Base-by-base conservation (phyloP, 2,113 vertebrate species). In the Tupaia tana region DNA sequence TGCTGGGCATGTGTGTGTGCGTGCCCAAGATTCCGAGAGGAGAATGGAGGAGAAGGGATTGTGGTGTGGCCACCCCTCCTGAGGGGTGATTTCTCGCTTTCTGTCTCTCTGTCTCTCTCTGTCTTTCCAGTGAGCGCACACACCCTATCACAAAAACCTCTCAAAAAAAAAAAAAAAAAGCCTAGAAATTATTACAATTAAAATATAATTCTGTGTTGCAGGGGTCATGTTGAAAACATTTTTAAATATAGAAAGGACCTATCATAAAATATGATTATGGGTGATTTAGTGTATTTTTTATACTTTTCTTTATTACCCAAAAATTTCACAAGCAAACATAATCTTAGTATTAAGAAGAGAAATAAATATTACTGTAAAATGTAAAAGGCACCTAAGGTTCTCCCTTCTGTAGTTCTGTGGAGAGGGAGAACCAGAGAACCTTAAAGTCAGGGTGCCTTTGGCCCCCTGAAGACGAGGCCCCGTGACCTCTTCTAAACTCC, bases 181-280 rank as follows among this genome's bases (percentile, higher is more conserved):
- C 19, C 19, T 27, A 13, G 70, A 25, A 61, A 43, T 29, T 22
- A 63, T 84, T 56, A 52, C 52, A 83, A 82, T 90, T 70, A 78
- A 95, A 92, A 82, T 52, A 34, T 9, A 69, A 70, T 73, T 75
- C 74, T 56, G 9, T 29, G 52, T 56, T 59, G 16, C 63, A 15
- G 73, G 25, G 22, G n/a, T 59, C 8, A 71, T 92, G 79, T 69
- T 85, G n/a, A 95, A 89, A 91, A 22, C 29, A 86, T 82, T 81
- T 94, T 92, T 89, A 74, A 89, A 90, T 56, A 83, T 0, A 20
- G 15, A 89, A 84, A 93, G 43, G 59, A 54, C 43, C 2, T 27
- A 61, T 24, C 11, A 22, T 56, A 22, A 61, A 58, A 79, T 83
- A 14, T 70, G 34, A 67, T 34, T 18, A 31, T 19, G 6, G 7